Base-by-base conservation (phyloP, 2,888 invertebrate species). In the Phorcus lineatus region DNA sequence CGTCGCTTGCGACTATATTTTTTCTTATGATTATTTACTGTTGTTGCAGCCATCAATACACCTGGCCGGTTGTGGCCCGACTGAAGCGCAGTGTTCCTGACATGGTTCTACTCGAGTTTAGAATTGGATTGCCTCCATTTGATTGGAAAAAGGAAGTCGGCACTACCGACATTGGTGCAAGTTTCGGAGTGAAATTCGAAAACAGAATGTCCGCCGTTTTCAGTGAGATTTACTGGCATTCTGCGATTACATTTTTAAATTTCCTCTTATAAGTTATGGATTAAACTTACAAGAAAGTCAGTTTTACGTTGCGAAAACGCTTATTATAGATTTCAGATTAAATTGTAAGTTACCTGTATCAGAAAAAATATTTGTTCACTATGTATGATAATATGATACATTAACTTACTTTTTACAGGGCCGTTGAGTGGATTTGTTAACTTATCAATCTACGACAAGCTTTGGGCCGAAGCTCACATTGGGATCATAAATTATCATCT, bases 71-170 rank as follows among this genome's bases (percentile, higher is more conserved):
- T 0, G 81, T 85, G 13, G 70, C 81, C 16, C 78, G 86, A 16
- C 4, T 77, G 82, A 62, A 77, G 85, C 47, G 82, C 81, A 62
- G 78, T 11, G 36, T 83, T 3, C 19, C 83, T n/a, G 82, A 83
- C 31, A 70, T 80, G 28, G 82, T 85, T 11, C 28, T 77, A 28
- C 82, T 86, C n/a, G 40, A 80, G 11, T 82, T 87, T 17, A 70
- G 77, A n/a, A 81, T 87, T 22, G 62, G 82, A 28, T 80, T 84
- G 16, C 86, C 87, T 3, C 81, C 80, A 9, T 81, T 86, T 24
- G 85, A 87, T 54, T 88, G 87, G 87, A 82, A 83, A 24, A 88
- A 87, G 57, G 79, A 76, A 4, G 76, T 87, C 7, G 88, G 88
- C 6, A 84, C 74, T n/a, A 24, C 17, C 0, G 77, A 80, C 6